Conservation (phyloP, 2,797 vertebrate genomes). For the Spinus pinus region DNA sequence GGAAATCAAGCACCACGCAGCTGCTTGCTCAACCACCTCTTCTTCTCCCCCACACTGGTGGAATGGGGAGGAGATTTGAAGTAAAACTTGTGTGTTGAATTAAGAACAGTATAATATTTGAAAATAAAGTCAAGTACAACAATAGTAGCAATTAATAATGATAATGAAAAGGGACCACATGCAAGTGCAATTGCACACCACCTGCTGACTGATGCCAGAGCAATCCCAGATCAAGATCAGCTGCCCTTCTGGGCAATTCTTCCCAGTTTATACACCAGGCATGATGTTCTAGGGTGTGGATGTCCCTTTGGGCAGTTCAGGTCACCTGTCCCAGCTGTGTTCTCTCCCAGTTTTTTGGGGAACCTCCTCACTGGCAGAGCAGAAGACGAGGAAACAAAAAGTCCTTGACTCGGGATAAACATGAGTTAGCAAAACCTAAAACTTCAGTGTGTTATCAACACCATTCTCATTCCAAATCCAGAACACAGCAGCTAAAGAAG, state of each 20-base stretch:
- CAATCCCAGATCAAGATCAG: background rate
- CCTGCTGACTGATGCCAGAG: background rate
- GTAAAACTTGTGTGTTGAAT: background rate
- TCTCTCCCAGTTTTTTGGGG: background rate
- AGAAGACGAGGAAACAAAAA: background rate
- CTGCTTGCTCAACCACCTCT: background rate
- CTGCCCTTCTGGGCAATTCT: background rate
- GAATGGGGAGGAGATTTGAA: background rate
- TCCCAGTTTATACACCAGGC: background rate
- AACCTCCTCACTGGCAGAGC: background rate
- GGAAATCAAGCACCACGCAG: background rate
- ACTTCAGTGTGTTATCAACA: background rate
- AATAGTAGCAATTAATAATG: background rate
- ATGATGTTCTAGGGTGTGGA: background rate
- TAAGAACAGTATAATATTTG: background rate
- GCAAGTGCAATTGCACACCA: background rate
- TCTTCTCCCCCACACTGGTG: background rate
- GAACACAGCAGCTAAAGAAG: background rate
- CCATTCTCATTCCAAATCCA: background rate
- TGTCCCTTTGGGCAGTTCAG: background rate
- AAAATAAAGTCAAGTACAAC: background rate
- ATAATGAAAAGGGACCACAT: background rate
- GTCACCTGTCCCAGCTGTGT: background rate
- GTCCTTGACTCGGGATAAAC: background rate
- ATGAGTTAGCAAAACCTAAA: background rate